Percentiles rank a stretch among this genome's conserved stretches.
phyloP scores from a whole-genome alignment of 1,140 invertebrate species.

The Cheumatopsyche charites region DNA sequence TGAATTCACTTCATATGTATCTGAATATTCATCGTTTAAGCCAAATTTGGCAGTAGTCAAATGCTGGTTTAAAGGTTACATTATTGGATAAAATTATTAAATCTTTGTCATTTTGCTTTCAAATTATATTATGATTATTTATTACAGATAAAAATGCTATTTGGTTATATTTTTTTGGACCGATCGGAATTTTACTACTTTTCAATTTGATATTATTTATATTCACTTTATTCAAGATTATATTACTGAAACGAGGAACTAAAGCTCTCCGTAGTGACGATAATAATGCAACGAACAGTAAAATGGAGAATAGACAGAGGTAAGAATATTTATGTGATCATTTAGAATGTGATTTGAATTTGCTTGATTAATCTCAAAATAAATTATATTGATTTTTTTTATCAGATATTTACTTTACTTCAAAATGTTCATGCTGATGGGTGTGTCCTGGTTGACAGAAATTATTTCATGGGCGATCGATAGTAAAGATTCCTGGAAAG shows the following conservation, averaged over 20 bases:
- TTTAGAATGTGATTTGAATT: no score
- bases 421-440: conserved; percentile 46
- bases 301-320: no score
- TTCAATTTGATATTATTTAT: neutral
- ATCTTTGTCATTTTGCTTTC: no score
- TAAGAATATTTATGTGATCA: no score
- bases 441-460: conserved; percentile 45
- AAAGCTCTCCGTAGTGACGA: no score
- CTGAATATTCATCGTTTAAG: conserved; percentile 38
- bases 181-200: neutral
- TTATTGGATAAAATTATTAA: no score
- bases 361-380: no score
- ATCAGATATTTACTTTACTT: conserved; percentile 39
- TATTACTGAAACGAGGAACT: no score
- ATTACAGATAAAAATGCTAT: neutral
- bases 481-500: conserved; percentile 12
- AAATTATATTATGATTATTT: neutral
- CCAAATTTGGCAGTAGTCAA: conserved; percentile 39
- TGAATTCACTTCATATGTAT: conserved; percentile 30
- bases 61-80: conserved; percentile 45
- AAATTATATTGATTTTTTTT: no score
- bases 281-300: no score
- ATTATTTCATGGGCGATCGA: conserved; percentile 42
- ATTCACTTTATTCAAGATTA: no score
- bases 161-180: neutral